Evolutionary conservation across 2,888 invertebrate genomes (phyloP).

Genomic region (Sturmia bella): DNA sequence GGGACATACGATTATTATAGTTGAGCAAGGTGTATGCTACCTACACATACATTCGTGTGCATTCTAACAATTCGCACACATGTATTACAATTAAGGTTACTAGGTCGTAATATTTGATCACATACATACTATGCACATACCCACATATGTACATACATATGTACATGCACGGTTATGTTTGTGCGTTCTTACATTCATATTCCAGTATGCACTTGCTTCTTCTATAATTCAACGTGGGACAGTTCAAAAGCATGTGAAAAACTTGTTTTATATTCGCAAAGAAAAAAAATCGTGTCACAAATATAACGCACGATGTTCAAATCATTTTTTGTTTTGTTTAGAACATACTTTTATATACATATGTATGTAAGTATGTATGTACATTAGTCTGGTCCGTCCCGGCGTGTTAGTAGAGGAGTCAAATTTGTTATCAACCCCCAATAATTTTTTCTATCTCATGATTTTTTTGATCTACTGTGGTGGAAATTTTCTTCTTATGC

Average conservation of each 20-base stretch:
- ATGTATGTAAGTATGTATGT: not conserved
- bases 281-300: slow-evolving; percentile 33
- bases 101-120: slow-evolving; percentile 43
- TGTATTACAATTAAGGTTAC: slow-evolving; percentile 51
- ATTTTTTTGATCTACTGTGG: no score
- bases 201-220: not conserved
- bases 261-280: slow-evolving; percentile 23
- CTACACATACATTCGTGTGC: slow-evolving; percentile 3
- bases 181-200: not conserved
- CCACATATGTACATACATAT: no score
- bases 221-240: slow-evolving; percentile 9
- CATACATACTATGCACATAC: slow-evolving; percentile 4
- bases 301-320: slow-evolving; percentile 25
- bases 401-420: no score
- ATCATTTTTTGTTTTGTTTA: not conserved
- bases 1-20: not conserved
- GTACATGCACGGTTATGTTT: no score
- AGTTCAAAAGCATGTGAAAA: slow-evolving; percentile 20
- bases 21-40: slow-evolving; percentile 32
- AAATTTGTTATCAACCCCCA: no score
- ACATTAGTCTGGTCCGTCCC: no score
- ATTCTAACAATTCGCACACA: not conserved
- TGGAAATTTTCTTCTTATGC: no score
- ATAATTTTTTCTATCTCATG: no score
- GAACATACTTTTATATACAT: no score